phyloP scores from a whole-genome alignment of 2,113 vertebrate species.

The Emydura subglobosa region DNA sequence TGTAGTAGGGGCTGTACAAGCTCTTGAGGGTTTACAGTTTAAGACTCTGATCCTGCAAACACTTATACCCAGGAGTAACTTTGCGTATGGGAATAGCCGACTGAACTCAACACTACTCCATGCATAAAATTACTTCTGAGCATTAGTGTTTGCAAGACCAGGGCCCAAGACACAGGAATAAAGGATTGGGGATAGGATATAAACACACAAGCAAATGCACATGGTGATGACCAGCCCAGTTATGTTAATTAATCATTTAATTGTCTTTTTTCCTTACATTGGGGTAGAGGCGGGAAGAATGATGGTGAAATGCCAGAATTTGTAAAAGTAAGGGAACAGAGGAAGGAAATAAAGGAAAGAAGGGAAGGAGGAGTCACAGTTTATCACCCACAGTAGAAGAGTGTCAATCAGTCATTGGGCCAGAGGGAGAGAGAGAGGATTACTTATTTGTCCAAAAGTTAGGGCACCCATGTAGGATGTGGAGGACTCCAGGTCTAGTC shows the following conservation, averaged over 20 bases:
- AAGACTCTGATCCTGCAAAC: neutral
- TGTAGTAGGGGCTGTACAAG: neutral
- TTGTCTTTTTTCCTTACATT: neutral
- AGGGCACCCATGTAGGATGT: neutral
- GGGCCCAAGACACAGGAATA: neutral
- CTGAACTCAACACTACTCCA: neutral
- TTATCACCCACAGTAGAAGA: neutral
- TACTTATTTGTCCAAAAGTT: neutral
- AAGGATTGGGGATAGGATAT: neutral
- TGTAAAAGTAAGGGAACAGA: neutral
- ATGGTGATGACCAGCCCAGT: neutral
- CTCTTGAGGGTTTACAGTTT: neutral
- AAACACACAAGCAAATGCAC: neutral
- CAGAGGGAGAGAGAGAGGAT: neutral
- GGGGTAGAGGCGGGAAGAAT: neutral
- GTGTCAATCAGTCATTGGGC: neutral
- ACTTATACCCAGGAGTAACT: neutral
- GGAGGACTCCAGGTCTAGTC: neutral
- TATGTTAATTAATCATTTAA: neutral
- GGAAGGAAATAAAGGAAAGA: neutral
- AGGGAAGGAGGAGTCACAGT: neutral
- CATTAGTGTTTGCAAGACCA: neutral
- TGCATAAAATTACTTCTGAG: neutral
- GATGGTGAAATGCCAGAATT: neutral
- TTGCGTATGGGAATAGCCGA: neutral